Percentiles rank a stretch among this genome's conserved stretches.
These are phyloP conservation scores for Oryctes rhinoceros DNA, from an alignment of 1,140 invertebrate species.

Conservation along the genomic window DNA sequence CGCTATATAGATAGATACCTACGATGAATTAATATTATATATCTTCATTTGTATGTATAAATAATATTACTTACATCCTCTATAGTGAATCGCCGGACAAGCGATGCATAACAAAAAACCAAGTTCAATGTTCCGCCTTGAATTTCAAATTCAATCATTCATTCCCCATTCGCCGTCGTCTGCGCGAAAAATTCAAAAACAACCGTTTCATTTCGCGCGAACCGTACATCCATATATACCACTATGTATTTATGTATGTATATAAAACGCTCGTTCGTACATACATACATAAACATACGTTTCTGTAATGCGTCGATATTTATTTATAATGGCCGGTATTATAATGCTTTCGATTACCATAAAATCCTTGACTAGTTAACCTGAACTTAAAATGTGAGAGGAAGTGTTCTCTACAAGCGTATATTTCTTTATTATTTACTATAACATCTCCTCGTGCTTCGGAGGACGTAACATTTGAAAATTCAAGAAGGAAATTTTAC, in stretches of 20 bases:
- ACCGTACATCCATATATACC: neutral
- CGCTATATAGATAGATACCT: neutral
- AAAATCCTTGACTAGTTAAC: conserved; percentile 36
- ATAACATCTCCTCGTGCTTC: neutral
- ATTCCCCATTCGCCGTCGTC: conserved; percentile 23
- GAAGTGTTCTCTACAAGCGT: neutral
- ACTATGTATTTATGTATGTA: neutral
- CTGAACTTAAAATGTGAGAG: conserved; percentile 29
- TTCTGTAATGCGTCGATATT: neutral
- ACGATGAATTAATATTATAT: conserved; percentile 33
- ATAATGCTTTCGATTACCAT: conserved; percentile 20
- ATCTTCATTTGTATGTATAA: conserved; percentile 39
- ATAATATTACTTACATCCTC: conserved; percentile 40
- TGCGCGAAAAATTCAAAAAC: conserved; percentile 34
- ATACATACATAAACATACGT: neutral
- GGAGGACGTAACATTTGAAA: no score
- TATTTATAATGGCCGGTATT: conserved; percentile 24
- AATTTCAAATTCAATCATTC: conserved; percentile 33
- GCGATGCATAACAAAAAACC: conserved; percentile 35
- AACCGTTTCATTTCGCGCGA: conserved; percentile 27
- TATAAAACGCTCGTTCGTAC: neutral
- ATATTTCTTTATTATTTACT: neutral
- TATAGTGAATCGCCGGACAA: conserved; percentile 29
- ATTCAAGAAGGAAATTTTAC: no score
- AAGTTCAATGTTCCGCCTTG: conserved; percentile 41